These are phyloP conservation scores for Hippocampus barbouri DNA, from an alignment of 2,113 vertebrate genomes.

Conservation along the genomic window DNA sequence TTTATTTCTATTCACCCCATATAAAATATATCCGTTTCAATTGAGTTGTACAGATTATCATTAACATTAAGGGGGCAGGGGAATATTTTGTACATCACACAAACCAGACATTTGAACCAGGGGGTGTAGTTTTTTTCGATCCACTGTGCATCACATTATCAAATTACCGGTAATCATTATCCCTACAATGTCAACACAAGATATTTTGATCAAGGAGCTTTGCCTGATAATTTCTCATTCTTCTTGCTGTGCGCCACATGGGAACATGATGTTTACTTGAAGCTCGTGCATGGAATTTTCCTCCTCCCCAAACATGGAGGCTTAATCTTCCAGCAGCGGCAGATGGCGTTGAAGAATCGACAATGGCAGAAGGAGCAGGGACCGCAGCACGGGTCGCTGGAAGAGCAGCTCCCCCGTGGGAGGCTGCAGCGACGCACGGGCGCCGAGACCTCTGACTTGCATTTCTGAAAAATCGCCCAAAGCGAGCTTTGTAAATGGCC, in stretches of 20 bases:
- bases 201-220: no score
- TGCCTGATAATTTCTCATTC: background rate
- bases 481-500: background rate
- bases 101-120: no score
- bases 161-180: no score
- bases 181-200: no score
- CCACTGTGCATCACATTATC: no score
- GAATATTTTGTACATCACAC: no score
- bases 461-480: slow-evolving; percentile 41
- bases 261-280: background rate
- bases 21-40: no score
- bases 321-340: slow-evolving; percentile 73
- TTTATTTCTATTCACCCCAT: no score
- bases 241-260: background rate
- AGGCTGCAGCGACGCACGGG: slow-evolving; percentile 56
- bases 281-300: slow-evolving; percentile 30
- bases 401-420: slow-evolving; percentile 66
- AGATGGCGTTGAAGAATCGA: slow-evolving; percentile 76
- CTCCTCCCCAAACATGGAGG: slow-evolving; percentile 56
- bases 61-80: no score
- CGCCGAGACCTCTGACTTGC: slow-evolving; percentile 11
- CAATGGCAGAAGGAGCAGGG: slow-evolving; percentile 74
- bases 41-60: no score
- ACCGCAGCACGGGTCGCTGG: slow-evolving; percentile 64
- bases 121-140: no score